Percentiles rank a stretch among this genome's conserved stretches.
phyloP scores from a whole-genome alignment of 1,140 invertebrate genomes.

The Cepaea nemoralis region DNA sequence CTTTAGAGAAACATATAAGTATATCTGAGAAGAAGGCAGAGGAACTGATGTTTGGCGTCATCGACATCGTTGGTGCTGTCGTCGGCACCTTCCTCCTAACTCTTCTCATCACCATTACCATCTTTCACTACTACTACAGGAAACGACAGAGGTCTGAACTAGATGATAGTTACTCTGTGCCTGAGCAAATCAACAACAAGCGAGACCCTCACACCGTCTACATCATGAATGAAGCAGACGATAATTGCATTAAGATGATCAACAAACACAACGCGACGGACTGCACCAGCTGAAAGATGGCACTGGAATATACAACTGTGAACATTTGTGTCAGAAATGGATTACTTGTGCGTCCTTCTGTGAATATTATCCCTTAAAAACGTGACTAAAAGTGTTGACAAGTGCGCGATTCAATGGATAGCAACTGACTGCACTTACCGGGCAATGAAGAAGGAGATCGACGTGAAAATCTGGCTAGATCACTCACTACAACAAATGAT shows the following conservation, averaged over 20 bases:
- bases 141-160: constrained; percentile 38
- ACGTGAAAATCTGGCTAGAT: too few species aligned
- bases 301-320: too few species aligned
- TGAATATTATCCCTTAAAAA: too few species aligned
- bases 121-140: constrained; percentile 65
- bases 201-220: constrained; percentile 31
- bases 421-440: too few species aligned
- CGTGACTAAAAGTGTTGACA: too few species aligned
- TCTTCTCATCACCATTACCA: constrained; percentile 62
- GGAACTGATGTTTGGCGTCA: constrained; percentile 54
- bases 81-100: constrained; percentile 69
- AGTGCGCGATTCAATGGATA: too few species aligned
- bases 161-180: constrained; percentile 46
- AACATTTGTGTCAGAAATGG: too few species aligned
- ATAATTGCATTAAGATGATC: constrained; percentile 48
- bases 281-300: too few species aligned
- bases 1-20: background rate
- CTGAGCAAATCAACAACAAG: constrained; percentile 40
- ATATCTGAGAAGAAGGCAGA: background rate
- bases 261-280: too few species aligned
- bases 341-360: too few species aligned
- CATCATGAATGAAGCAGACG: constrained; percentile 46
- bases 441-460: too few species aligned
- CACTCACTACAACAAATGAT: too few species aligned
- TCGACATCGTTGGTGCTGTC: constrained; percentile 67